Evolutionary conservation across 2,113 vertebrate species (phyloP), one percentile per base, ranked within the genome.

Genomic region (Gorsachius goisagi): DNA sequence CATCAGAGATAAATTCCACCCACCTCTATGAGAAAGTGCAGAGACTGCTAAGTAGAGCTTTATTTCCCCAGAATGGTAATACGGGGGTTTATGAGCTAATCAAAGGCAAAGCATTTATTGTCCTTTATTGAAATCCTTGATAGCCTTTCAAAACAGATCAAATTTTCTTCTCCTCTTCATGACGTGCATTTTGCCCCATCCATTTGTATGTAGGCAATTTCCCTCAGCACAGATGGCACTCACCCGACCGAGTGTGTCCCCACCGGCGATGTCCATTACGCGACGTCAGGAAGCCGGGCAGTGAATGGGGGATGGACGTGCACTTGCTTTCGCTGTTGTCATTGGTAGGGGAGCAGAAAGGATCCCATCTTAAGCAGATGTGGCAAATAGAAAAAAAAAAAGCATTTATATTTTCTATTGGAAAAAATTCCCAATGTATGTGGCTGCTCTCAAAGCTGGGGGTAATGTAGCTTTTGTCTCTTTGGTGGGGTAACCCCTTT

Each of bases 141-240:
- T 76, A 85, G 77, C 68, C 44, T 89, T 94, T 81, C 76, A 87
- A 84, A 95, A 81, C 60, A 93, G 60, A 81, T 86, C 80, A 58
- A 35, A 78, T 60, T 86, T 58, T 81, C 66, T 89, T 87, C 72
- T 88, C 24, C 59, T 88, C 44, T 49, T 75, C 69, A 37, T 15
- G 71, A 45, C 3, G 3, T 0, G 5, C 49, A 15, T 93, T 94
- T 94, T 37, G 4, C 50, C 85, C 66, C 78, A 64, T 71, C 88
- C 60, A 33, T 74, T 71, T 84, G 75, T 35, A 28, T 8, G 26
- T 13, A 79, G 88, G 81, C 62, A 41, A 14, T 81, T 64, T 93
- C 30, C 69, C 91, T 76, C 15, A 28, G 85, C 33, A 33, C 55
- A 60, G 76, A 60, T 41, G 72, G 67, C 73, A 68, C 27, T 90